Evolutionary conservation across 2,113 vertebrate species (phyloP).

Genomic region (Eublepharis macularius): DNA sequence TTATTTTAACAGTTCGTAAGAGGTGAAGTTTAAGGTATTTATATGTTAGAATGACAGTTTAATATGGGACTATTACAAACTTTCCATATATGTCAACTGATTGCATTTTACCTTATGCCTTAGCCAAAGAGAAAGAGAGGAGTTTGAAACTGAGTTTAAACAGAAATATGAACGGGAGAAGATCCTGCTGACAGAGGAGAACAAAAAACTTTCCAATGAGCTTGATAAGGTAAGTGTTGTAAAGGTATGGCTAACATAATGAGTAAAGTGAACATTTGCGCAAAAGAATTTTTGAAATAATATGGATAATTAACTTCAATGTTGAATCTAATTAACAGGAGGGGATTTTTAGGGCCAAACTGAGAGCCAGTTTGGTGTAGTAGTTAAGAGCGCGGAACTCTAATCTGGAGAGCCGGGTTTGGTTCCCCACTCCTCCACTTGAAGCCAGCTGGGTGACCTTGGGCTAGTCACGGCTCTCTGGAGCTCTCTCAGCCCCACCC

Average conservation of each 20-base stretch:
- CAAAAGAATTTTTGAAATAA: background rate
- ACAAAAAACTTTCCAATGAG: slow-evolving; percentile 92
- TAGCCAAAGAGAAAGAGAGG: slow-evolving; percentile 94
- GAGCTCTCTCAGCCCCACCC: no score
- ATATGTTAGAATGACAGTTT: background rate
- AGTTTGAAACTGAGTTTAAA: slow-evolving; percentile 91
- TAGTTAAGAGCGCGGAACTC: no score
- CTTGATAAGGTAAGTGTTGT: slow-evolving; percentile 83
- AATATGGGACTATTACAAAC: background rate
- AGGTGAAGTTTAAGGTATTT: background rate
- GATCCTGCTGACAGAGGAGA: slow-evolving; percentile 87
- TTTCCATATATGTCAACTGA: slow-evolving; percentile 17
- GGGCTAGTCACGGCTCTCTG: no score
- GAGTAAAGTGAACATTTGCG: background rate
- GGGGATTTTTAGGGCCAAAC: no score
- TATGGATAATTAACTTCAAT: background rate
- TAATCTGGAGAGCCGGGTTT: no score
- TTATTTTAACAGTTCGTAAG: background rate
- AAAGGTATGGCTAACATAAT: background rate
- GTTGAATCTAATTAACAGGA: no score
- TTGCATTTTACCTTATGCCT: slow-evolving; percentile 51
- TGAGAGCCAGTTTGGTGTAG: no score
- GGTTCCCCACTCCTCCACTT: no score
- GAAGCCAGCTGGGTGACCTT: no score
- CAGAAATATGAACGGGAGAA: slow-evolving; percentile 94